Base-by-base conservation (phyloP, 2,888 invertebrate genomes). In the Mesorhabditis spiculigera region DNA sequence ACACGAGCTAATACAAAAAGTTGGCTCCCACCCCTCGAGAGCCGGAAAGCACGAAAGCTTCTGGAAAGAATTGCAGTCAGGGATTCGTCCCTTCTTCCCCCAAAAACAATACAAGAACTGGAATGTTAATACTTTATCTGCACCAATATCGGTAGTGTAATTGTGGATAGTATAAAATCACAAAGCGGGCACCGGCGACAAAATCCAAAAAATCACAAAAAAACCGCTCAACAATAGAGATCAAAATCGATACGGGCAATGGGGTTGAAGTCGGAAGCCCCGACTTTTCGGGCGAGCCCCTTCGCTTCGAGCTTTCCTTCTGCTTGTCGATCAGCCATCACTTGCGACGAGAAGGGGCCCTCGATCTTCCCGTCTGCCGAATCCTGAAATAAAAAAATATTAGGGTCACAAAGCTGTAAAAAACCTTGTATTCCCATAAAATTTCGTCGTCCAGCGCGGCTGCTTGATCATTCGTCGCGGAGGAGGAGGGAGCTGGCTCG, bases 231-330 rank as follows among this genome's bases (percentile, higher is more conserved):
- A 67, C 75, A 76, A 68, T 81, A 82, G 58, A 82, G 71, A 63
- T 82, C 82, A 65, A 82, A 82, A 70, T 82, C 81, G 68, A 81
- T 77, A 45, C 82, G 73, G 58, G 75, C 74, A 4, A 78, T 79
- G 13, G 78, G 79, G 67, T 82, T 80, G 71, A 82, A 82, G 10
- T 68, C 45, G 4, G 70, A 69, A 28, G 77, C 75, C 13, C 79
- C 78, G 8, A 75, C 70, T 43, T 76, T 74, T 58, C 81, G 72
- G 2, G 76, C 81, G n/a, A 79, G 68, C 41, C 77, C 77, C 66
- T 79, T 76, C 8, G 71, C 43, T 10, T 73, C 73, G 10, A 80
- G 69, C 16, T 73, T 66, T 5, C 75, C 80, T 45, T 73, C 72
- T 42, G 73, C 73, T 66, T 78, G 76, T 4, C 71, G 68, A 58